Evolutionary conservation across 2,888 invertebrate genomes (phyloP).

Genomic region (Sphinx pinastri): DNA sequence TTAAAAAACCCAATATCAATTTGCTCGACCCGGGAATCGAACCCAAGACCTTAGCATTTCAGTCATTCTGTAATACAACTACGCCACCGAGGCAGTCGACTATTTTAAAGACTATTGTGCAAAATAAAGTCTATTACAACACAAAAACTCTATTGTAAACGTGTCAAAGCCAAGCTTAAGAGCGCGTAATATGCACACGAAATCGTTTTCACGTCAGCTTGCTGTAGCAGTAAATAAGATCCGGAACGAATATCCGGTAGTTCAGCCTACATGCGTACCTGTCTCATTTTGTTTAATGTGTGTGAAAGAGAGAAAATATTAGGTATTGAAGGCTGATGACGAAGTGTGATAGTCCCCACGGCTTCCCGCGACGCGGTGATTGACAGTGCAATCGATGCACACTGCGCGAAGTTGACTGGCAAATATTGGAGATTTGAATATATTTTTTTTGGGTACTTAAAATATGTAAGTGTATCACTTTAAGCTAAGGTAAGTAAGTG

Average conservation of each 20-base stretch:
- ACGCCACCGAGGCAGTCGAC: no score
- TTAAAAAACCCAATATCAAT: no score
- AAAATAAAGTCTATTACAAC: conserved; percentile 6
- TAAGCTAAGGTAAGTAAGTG: no score
- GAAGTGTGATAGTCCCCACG: conserved; percentile 58
- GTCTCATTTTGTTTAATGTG: conserved; percentile 41
- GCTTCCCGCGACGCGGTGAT: conserved; percentile 62
- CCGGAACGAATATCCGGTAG: conserved; percentile 71
- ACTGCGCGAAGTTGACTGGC: not conserved
- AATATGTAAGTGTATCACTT: no score
- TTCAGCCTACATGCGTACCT: conserved; percentile 34
- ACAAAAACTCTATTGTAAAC: conserved; percentile 39
- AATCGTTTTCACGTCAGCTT: conserved; percentile 65
- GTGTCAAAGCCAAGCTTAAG: conserved; percentile 53
- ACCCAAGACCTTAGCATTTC: no score
- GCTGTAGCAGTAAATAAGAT: conserved; percentile 74
- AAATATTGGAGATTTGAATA: conserved; percentile 14
- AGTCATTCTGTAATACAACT: no score
- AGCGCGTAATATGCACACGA: conserved; percentile 63
- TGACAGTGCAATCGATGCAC: conserved; percentile 70
- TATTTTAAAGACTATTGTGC: not conserved
- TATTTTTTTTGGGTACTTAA: not conserved
- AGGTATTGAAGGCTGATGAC: conserved; percentile 52
- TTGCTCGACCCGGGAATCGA: no score
- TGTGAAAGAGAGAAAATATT: conserved; percentile 40